These are phyloP conservation scores for Cantharis lateralis DNA, from an alignment of 2,888 invertebrate species.

Conservation along the genomic window DNA sequence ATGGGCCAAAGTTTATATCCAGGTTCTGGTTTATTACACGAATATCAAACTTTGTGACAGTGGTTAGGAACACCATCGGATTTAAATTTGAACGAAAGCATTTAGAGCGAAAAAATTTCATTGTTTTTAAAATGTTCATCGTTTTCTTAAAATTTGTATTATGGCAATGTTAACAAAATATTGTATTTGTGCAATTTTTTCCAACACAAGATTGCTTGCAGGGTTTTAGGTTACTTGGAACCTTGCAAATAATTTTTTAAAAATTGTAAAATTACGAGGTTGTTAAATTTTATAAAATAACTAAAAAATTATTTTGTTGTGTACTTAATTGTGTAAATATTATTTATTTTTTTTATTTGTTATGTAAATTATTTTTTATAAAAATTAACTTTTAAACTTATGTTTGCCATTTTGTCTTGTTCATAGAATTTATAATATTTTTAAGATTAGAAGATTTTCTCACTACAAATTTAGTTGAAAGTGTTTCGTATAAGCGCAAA, in stretches of 20 bases:
- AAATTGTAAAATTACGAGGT: neutral
- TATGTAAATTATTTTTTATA: conserved; percentile 28
- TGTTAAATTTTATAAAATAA: neutral
- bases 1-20: conserved; percentile 53
- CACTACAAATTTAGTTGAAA: neutral
- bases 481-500: conserved; percentile 4
- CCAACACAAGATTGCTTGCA: neutral
- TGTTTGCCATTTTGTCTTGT: neutral
- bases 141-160: neutral
- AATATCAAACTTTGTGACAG: conserved; percentile 58
- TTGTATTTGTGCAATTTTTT: neutral
- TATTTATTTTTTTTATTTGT: conserved; percentile 39
- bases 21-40: conserved; percentile 52
- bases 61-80: conserved; percentile 47
- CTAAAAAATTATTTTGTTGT: conserved; percentile 34
- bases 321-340: conserved; percentile 43
- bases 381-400: neutral
- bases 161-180: neutral
- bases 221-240: neutral
- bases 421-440: neutral
- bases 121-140: neutral
- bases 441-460: neutral
- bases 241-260: neutral
- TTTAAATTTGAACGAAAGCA: conserved; percentile 35
- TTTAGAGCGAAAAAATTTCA: conserved; percentile 9